Percentiles rank a stretch among this genome's conserved stretches.
phyloP scores from a whole-genome alignment of 2,113 vertebrate species.

The Hirundichthys speculiger region DNA sequence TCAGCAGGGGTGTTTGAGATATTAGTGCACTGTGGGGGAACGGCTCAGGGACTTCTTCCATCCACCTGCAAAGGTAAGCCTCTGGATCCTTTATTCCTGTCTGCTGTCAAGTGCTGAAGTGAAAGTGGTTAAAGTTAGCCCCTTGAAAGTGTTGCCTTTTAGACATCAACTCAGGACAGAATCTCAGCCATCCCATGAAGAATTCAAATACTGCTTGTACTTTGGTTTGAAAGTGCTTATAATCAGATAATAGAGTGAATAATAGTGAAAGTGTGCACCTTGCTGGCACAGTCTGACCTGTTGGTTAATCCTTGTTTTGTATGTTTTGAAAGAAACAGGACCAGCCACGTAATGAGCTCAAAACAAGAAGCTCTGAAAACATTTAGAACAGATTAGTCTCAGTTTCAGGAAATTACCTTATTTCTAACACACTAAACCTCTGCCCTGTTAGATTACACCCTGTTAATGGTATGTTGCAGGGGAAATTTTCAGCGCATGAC shows the following conservation, averaged over 20 bases:
- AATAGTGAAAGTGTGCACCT: slow-evolving; percentile 36
- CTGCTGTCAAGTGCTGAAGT: slow-evolving; percentile 25
- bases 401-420: slow-evolving; percentile 25
- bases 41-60: slow-evolving; percentile 67
- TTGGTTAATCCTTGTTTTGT: slow-evolving; percentile 58
- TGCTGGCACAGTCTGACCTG: slow-evolving; percentile 26
- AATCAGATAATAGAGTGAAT: slow-evolving; percentile 8
- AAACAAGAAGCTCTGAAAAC: slow-evolving; percentile 30
- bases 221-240: slow-evolving; percentile 4
- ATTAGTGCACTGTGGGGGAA: slow-evolving; percentile 75
- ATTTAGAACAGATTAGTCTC: slow-evolving; percentile 20
- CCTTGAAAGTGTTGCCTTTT: slow-evolving; percentile 33
- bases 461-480: neutral
- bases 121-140: slow-evolving; percentile 40
- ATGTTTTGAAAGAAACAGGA: slow-evolving; percentile 42
- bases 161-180: slow-evolving; percentile 10
- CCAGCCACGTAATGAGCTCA: slow-evolving; percentile 47
- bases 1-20: slow-evolving; percentile 85
- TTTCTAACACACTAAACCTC: slow-evolving; percentile 26
- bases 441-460: slow-evolving; percentile 14
- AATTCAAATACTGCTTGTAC: slow-evolving; percentile 6
- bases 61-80: slow-evolving; percentile 71
- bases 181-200: slow-evolving; percentile 10
- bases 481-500: too few species aligned
- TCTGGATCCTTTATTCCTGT: slow-evolving; percentile 24